Evolutionary conservation across 2,888 invertebrate species (phyloP).

Genomic region (Lagria hirta): DNA sequence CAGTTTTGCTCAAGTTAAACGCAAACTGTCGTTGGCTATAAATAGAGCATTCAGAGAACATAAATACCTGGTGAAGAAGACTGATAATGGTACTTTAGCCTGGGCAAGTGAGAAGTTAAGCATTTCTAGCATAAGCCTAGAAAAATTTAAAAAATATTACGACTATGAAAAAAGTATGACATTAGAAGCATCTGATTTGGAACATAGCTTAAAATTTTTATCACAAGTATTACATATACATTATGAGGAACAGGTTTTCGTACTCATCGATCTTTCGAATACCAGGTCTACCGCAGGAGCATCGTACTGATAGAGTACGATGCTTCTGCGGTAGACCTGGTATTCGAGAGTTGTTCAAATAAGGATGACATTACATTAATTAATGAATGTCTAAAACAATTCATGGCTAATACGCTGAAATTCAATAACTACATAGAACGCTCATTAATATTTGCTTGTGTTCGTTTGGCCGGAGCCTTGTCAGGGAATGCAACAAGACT

Average conservation of each 20-base stretch:
- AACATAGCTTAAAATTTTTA: conserved; percentile 19
- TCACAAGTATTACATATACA: conserved; percentile 26
- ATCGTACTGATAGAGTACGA: too few species aligned
- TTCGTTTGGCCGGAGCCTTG: conserved; percentile 20
- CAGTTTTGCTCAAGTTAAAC: conserved; percentile 24
- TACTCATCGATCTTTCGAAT: conserved; percentile 27
- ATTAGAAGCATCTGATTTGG: conserved; percentile 20
- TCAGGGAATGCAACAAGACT: conserved; percentile 25
- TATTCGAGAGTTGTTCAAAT: conserved; percentile 22
- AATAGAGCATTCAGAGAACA: conserved; percentile 24
- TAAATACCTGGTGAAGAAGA: conserved; percentile 25
- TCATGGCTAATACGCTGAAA: conserved; percentile 28
- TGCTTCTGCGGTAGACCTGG: conserved; percentile 24
- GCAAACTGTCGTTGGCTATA: conserved; percentile 19
- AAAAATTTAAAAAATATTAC: conserved; percentile 19
- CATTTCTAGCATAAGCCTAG: conserved; percentile 15
- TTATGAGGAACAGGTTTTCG: conserved; percentile 24
- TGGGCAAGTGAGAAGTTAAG: conserved; percentile 26
- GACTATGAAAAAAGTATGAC: conserved; percentile 16
- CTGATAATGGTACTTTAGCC: conserved; percentile 22
- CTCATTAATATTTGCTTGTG: conserved; percentile 19
- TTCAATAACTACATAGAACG: conserved; percentile 23
- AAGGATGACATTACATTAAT: conserved; percentile 24
- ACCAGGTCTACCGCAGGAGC: too few species aligned
- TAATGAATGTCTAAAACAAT: conserved; percentile 23